These are phyloP conservation scores for Apamea monoglypha DNA, from an alignment of 2,888 invertebrate genomes.

Conservation along the genomic window DNA sequence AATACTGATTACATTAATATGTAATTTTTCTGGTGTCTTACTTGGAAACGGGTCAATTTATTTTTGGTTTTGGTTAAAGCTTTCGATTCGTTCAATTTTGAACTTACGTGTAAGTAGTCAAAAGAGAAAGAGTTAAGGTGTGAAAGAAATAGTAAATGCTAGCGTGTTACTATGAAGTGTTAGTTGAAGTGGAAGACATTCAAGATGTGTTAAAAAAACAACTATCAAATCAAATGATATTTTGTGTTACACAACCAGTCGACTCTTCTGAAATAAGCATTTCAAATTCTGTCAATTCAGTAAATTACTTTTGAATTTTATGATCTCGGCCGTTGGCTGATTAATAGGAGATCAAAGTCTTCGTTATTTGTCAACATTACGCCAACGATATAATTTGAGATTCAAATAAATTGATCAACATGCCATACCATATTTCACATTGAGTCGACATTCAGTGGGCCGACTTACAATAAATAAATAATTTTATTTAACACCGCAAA, in stretches of 20 bases:
- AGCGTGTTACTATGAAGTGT: not conserved
- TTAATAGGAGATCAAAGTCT: conserved; percentile 38
- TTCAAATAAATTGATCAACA: conserved; percentile 56
- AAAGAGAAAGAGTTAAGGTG: not conserved
- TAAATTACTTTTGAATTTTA: conserved; percentile 37
- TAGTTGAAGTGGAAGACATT: not conserved
- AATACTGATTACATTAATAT: conserved; percentile 43
- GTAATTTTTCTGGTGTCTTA: conserved; percentile 9
- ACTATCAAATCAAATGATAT: not conserved
- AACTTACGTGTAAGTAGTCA: not conserved
- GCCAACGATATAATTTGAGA: conserved; percentile 52
- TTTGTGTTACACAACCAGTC: conserved; percentile 14
- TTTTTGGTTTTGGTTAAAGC: not conserved
- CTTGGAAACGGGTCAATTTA: not conserved
- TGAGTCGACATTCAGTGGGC: conserved; percentile 42
- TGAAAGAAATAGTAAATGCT: not conserved
- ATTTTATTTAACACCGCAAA: conserved; percentile 49
- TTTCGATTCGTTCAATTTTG: conserved; percentile 4
- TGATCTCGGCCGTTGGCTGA: conserved; percentile 30
- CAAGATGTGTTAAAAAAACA: conserved; percentile 1
- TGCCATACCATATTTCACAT: conserved; percentile 42
- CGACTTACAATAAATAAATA: conserved; percentile 43
- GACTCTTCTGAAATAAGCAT: conserved; percentile 15
- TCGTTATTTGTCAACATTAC: conserved; percentile 53
- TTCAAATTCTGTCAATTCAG: conserved; percentile 18